Evolutionary conservation across 2,888 invertebrate species (phyloP), one percentile per base, ranked within the genome.

Genomic region (Volucella bombylans): DNA sequence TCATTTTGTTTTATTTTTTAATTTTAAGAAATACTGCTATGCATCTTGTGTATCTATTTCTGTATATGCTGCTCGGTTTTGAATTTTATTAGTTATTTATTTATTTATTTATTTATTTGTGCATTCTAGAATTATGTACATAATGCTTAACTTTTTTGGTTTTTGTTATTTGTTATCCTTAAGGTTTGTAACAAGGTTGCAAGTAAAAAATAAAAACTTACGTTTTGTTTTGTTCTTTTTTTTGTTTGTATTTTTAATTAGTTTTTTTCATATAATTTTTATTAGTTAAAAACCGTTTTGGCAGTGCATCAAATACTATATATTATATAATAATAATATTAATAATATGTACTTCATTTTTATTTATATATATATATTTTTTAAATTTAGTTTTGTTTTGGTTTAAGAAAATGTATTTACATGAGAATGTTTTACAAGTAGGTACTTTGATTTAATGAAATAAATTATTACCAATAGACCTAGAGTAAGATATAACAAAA

Each of bases 261-360:
- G 31, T 54, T 72, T 45, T 77, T 73, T 38, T 59, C 52, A 73
- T 68, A 55, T 87, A 77, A 86, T 82, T 87, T 87, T 86, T 85
- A 87, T 87, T 85, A 85, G 86, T 87, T 87, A 88, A 87, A 87
- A 88, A 88, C 88, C 88, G 80, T 88, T 87, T 87, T 88, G 88
- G 88, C 88, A 88, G 88, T 88, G 88, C 88, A 87, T 88, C 85
- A 88, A 87, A 87, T 87, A 83, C 87, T 85, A 86, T 86, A 69
- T 85, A 86, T 87, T 83, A 86, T 82, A 82, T 86, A 86, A 82
- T 82, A 83, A 86, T 86, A 77, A 86, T 86, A 86, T 81, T 69
- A 80, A 86, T 86, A 86, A 82, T 69, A 80, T 86, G 73, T 76
- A 79, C 78, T 87, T 80, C 67, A 78, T 78, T 77, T 31, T 78